Base-by-base conservation (phyloP, 2,797 vertebrate species). In the Acridotheres tristis region DNA sequence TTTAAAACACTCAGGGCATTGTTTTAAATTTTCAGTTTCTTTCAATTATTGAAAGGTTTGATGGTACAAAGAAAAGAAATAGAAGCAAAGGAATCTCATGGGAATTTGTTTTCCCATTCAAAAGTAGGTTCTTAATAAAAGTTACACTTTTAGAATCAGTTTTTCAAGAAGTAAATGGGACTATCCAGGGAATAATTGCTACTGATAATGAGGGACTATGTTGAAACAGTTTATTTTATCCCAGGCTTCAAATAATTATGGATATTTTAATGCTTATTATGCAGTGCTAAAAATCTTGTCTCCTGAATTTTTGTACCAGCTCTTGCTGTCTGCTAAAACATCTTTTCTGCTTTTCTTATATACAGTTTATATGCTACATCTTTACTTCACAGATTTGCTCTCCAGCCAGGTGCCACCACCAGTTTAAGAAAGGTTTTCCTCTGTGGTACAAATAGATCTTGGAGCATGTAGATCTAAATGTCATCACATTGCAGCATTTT, bases 401-500 rank as follows among this genome's bases (percentile, higher is more conserved):
- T 65, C 65, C 80, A 82, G 51, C 20, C 77, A 51, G 71, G 43
- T 89, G 48, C 85, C 83, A 90, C 43, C 42, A 48, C 30, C 40
- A 55, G 66, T 69, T 88, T 89, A 45, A 95, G 82, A 45, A 88
- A 65, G 75, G 43, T 71, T 91, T 95, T 73, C n/a, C 30, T 88
- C 58, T 30, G 63, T 69, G 53, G 27, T 57, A 66, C 83, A 95
- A 91, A 81, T 69, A 95, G 53, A 29, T 94, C 74, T 88, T 88
- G 62, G 51, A 92, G 19, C 82, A 61, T 4, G 40, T 40, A 78
- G 38, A 50, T 76, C 67, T 55, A 63, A 73, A 86, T 90, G 91
- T 94, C 92, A 93, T 88, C 89, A 79, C 88, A 23, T 82, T 53
- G 58, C 74, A 86, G 54, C 73, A 67, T 92, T 94, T 92, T 78